A percentile compares a stretch with the other conserved stretches of the same genome.
phyloP scores from a whole-genome alignment of 2,113 vertebrate genomes.

The Bostrychus sinensis region DNA sequence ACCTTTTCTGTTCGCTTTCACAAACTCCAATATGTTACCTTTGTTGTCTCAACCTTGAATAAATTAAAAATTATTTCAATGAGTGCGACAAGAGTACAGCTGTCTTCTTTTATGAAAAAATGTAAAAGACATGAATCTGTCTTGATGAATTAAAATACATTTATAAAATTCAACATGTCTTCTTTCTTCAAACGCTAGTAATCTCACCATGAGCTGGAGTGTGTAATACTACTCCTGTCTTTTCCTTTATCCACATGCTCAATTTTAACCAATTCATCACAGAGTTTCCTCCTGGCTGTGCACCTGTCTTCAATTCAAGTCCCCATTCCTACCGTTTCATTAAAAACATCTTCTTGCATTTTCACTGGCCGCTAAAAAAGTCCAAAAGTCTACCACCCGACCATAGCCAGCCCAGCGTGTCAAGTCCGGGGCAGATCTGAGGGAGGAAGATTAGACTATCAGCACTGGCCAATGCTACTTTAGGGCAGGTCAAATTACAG shows the following conservation, averaged over 20 bases:
- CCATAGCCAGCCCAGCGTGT: constrained; percentile 2
- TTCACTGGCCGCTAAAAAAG: neutral
- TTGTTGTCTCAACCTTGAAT: too few relatives aligned
- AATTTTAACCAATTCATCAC: neutral
- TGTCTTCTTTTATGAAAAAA: too few relatives aligned
- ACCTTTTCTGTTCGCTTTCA: too few relatives aligned
- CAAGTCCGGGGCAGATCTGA: constrained; percentile 43
- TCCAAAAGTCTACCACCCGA: neutral
- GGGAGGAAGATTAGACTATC: constrained; percentile 59
- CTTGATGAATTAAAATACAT: neutral
- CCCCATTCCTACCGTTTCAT: neutral
- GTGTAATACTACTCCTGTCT: neutral
- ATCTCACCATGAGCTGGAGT: neutral
- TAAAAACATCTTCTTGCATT: neutral
- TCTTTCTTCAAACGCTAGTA: neutral
- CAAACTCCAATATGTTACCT: too few relatives aligned
- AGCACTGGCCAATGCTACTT: constrained; percentile 39
- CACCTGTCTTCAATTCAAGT: constrained; percentile 5
- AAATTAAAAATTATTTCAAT: too few relatives aligned
- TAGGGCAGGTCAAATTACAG: constrained; percentile 54
- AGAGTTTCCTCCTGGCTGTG: neutral
- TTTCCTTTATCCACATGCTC: neutral
- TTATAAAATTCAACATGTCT: neutral
- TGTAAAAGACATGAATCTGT: too few relatives aligned
- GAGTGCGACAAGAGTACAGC: too few relatives aligned